Evolutionary conservation across 2,888 invertebrate genomes (phyloP).

Genomic region (Troilus luridus): DNA sequence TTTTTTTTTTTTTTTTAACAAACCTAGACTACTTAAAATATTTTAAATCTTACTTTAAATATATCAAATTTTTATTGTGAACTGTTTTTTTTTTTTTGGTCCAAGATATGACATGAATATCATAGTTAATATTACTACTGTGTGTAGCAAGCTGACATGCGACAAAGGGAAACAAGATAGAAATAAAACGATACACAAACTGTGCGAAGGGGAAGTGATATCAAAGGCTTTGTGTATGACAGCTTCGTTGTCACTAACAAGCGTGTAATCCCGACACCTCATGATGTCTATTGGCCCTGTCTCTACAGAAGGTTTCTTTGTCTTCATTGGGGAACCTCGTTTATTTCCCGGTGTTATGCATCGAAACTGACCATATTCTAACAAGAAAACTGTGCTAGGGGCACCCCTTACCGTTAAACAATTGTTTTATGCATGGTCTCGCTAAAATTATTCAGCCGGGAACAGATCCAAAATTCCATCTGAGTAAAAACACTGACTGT

Average conservation of each 20-base stretch:
- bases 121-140: not conserved
- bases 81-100: not conserved
- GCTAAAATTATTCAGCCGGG: no score
- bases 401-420: not conserved
- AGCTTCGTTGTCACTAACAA: slow-evolving; percentile 15
- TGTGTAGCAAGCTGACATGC: not conserved
- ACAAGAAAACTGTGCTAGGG: not conserved
- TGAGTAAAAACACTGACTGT: no score
- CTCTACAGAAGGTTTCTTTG: not conserved
- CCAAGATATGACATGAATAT: not conserved
- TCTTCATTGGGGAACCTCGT: not conserved
- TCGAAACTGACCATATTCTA: not conserved
- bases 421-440: not conserved
- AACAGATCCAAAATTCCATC: no score
- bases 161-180: slow-evolving; percentile 2
- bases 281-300: not conserved
- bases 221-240: slow-evolving; percentile 25
- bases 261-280: slow-evolving; percentile 1
- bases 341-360: not conserved
- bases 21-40: no score
- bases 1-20: no score
- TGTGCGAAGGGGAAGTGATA: not conserved
- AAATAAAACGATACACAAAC: not conserved
- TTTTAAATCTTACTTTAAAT: no score
- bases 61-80: not conserved